phyloP scores from a whole-genome alignment of 2,888 invertebrate species.

The Acronicta leporina region DNA sequence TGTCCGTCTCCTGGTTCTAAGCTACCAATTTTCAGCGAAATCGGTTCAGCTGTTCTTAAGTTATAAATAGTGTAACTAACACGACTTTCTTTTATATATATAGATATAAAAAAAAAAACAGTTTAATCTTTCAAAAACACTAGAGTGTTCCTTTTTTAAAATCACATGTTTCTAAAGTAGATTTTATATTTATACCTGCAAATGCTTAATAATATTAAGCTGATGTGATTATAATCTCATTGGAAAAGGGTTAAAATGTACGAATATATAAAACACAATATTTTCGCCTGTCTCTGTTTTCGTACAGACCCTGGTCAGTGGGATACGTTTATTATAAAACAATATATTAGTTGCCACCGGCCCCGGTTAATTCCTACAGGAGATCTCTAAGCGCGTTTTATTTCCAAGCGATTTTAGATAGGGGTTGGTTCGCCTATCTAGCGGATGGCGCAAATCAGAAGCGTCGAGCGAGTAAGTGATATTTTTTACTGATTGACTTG shows the following conservation, averaged over 20 bases:
- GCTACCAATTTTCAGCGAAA: no score
- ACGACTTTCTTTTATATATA: no score
- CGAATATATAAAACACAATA: conserved; percentile 24
- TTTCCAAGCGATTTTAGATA: conserved; percentile 87
- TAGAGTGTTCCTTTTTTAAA: not conserved
- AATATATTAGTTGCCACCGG: conserved; percentile 82
- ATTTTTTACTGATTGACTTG: no score
- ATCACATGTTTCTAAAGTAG: not conserved
- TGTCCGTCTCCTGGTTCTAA: no score
- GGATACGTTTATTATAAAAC: conserved; percentile 83
- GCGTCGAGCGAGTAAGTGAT: conserved; percentile 14
- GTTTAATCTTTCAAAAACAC: no score
- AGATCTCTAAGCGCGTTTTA: conserved; percentile 81
- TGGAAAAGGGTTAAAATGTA: conserved; percentile 27
- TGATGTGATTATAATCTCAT: conserved; percentile 19
- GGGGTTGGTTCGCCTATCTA: conserved; percentile 71
- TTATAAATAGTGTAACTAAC: no score
- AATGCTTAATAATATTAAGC: not conserved
- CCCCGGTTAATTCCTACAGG: conserved; percentile 82
- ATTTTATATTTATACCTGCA: not conserved
- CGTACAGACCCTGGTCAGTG: conserved; percentile 36
- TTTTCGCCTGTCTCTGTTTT: conserved; percentile 17
- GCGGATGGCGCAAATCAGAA: conserved; percentile 34
- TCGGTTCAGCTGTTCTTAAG: no score
- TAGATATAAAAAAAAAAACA: no score